Percentiles rank a stretch among this genome's conserved stretches.
These are phyloP conservation scores for Mus pahari DNA, from an alignment of 2,113 vertebrate species.

Conservation along the genomic window DNA sequence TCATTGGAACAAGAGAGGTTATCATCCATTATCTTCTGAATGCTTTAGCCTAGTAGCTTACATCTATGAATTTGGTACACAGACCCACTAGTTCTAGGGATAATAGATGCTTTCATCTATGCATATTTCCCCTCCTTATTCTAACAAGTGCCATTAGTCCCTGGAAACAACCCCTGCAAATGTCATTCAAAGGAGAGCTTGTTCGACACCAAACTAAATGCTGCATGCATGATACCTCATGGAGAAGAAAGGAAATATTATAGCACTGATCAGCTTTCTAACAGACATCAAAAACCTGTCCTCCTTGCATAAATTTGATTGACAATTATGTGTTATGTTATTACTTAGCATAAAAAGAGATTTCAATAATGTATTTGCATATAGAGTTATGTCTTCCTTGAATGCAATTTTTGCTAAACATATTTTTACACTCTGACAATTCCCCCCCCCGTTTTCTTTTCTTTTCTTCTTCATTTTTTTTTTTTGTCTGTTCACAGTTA, in stretches of 20 bases:
- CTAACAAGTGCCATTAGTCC: conserved; percentile 59
- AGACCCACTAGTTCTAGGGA: conserved; percentile 29
- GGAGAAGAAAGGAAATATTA: conserved; percentile 37
- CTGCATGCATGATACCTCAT: neutral
- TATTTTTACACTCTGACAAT: neutral
- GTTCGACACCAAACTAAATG: conserved; percentile 7
- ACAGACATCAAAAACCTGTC: neutral
- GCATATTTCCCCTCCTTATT: conserved; percentile 54
- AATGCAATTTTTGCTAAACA: neutral
- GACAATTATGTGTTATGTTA: conserved; percentile 12
- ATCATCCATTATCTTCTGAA: conserved; percentile 13
- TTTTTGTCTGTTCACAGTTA: neutral
- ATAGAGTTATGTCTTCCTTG: neutral
- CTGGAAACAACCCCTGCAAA: conserved; percentile 36
- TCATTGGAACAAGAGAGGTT: neutral
- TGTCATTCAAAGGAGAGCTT: conserved; percentile 18
- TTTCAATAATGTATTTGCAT: neutral
- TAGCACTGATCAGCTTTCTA: conserved; percentile 25
- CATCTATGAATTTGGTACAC: conserved; percentile 16
- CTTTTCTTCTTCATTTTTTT: conserved; percentile 1
- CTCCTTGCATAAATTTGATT: conserved; percentile 31
- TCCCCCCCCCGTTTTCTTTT: conserved; percentile 10
- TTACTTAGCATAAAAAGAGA: conserved; percentile 25
- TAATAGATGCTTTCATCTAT: conserved; percentile 51
- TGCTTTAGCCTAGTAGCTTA: neutral